Conservation (phyloP, 2,797 vertebrate genomes). For the Acanthurus tractus region DNA sequence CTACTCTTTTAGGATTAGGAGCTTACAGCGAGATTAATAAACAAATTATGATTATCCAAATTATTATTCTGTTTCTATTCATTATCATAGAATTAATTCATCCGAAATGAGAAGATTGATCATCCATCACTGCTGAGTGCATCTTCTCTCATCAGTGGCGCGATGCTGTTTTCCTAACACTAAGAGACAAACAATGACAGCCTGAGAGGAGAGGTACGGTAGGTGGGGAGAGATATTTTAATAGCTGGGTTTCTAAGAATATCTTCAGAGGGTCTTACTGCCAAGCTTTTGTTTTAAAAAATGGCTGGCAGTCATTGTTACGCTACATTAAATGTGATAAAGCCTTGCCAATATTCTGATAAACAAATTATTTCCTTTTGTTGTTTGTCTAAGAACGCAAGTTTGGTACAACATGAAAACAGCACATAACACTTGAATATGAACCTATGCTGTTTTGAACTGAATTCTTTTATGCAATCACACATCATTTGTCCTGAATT, state of each 20-base stretch:
- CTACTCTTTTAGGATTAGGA: neutral
- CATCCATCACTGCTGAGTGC: neutral
- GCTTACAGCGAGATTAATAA: slow-evolving; percentile 9
- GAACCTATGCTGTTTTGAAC: neutral
- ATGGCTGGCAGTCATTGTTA: slow-evolving; percentile 35
- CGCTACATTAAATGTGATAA: slow-evolving; percentile 31
- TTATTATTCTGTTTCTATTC: neutral
- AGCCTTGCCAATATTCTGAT: slow-evolving; percentile 12
- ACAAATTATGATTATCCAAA: slow-evolving; percentile 6
- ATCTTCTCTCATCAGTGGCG: slow-evolving; percentile 1
- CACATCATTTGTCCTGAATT: slow-evolving; percentile 16
- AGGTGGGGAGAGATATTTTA: slow-evolving; percentile 51
- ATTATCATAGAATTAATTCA: neutral
- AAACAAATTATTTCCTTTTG: slow-evolving; percentile 27
- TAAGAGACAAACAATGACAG: slow-evolving; percentile 20
- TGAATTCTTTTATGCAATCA: neutral
- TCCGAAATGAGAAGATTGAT: slow-evolving; percentile 11
- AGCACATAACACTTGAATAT: neutral
- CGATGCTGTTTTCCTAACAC: slow-evolving; percentile 6
- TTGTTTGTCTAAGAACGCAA: slow-evolving; percentile 7
- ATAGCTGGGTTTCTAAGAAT: slow-evolving; percentile 71
- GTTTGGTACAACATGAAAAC: slow-evolving; percentile 12
- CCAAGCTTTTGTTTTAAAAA: slow-evolving; percentile 53
- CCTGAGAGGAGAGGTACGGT: slow-evolving; percentile 20
- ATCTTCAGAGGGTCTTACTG: slow-evolving; percentile 67